These are phyloP conservation scores for Ptychobarbus kaznakovi DNA, from an alignment of 2,797 vertebrate genomes.

Conservation along the genomic window DNA sequence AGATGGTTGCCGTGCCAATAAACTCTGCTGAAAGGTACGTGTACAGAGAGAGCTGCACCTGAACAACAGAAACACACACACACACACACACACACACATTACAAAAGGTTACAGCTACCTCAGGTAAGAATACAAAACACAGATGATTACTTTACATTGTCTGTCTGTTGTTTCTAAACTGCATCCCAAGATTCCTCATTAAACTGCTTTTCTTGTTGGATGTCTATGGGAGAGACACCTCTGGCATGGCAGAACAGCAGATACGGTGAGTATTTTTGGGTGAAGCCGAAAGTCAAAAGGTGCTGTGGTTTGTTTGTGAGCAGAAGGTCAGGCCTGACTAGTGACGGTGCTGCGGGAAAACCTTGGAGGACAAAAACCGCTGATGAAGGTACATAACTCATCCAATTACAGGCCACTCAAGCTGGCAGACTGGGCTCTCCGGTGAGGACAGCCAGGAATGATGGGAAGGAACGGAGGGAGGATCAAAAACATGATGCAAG, in stretches of 20 bases:
- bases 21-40: slow-evolving; percentile 96
- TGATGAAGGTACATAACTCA: slow-evolving; percentile 48
- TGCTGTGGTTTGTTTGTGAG: background rate
- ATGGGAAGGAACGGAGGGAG: background rate
- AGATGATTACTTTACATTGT: background rate
- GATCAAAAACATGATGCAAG: slow-evolving; percentile 13
- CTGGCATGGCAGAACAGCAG: background rate
- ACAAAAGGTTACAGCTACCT: slow-evolving; percentile 17
- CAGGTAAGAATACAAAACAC: background rate
- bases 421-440: background rate
- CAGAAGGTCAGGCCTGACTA: slow-evolving; percentile 11
- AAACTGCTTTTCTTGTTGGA: background rate
- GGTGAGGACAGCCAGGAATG: background rate
- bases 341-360: background rate
- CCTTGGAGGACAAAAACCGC: slow-evolving; percentile 9
- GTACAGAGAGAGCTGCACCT: slow-evolving; percentile 93
- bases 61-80: slow-evolving; percentile 50
- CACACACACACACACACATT: slow-evolving; percentile 6
- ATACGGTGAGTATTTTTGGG: background rate
- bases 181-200: slow-evolving; percentile 17
- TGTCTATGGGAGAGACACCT: background rate
- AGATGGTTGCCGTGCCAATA: slow-evolving; percentile 91
- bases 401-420: slow-evolving; percentile 27
- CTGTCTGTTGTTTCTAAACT: slow-evolving; percentile 21
- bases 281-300: background rate